phyloP scores from a whole-genome alignment of 2,888 invertebrate genomes.

The Nipponacmea schrenckii region DNA sequence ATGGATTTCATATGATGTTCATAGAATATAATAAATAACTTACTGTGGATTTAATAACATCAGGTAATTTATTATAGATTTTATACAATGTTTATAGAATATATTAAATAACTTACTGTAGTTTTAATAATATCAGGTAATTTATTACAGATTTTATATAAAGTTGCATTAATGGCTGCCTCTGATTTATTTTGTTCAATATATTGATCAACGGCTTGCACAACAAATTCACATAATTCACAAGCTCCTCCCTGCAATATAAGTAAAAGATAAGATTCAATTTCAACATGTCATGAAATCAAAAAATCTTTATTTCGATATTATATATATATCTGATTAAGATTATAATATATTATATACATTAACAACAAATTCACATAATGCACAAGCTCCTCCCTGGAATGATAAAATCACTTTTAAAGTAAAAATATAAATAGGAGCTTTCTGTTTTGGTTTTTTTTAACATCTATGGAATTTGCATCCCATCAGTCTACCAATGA shows the following conservation, averaged over 20 bases:
- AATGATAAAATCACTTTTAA: too few species aligned
- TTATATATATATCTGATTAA: too few species aligned
- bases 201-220: slow-evolving; percentile 16
- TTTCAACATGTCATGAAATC: too few species aligned
- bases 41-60: not conserved
- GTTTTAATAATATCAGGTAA: slow-evolving; percentile 7
- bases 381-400: slow-evolving; percentile 23
- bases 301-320: too few species aligned
- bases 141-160: slow-evolving; percentile 19
- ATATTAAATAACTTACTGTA: slow-evolving; percentile 13
- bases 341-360: too few species aligned
- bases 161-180: slow-evolving; percentile 17
- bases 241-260: too few species aligned
- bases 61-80: not conserved
- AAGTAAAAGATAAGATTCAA: too few species aligned
- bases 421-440: too few species aligned
- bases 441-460: too few species aligned
- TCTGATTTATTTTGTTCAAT: slow-evolving; percentile 14
- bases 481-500: too few species aligned
- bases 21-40: not conserved
- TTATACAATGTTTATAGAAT: slow-evolving; percentile 4
- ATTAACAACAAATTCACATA: slow-evolving; percentile 37
- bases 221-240: slow-evolving; percentile 24
- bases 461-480: too few species aligned
- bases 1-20: too few species aligned